Base-by-base conservation (phyloP, 2,888 invertebrate genomes). In the Drosophila anceps region DNA sequence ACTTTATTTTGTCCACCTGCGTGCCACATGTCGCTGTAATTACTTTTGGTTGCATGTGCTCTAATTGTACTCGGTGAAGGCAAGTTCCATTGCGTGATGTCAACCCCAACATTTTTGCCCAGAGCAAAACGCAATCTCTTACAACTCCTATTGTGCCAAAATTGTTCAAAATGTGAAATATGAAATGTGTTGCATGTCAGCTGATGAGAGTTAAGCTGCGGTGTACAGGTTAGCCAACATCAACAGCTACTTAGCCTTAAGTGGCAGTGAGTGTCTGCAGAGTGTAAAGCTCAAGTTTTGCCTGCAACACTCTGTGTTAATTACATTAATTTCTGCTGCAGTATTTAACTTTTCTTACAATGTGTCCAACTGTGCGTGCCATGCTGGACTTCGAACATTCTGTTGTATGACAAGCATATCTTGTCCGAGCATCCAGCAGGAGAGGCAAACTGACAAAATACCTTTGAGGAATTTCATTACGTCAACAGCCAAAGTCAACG, bases 401-500 rank as follows among this genome's bases (percentile, higher is more conserved):
- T 51, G 60, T 44, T 35, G 50, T 31, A 48, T 59, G 72, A 62
- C 43, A 41, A 69, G 62, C 64, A 62, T 48, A 54, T 55, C 51
- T 60, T 46, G 57, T 39, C 46, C 51, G 50, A 27, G 12, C 48
- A 37, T 29, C 64, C n/a, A 39, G 15, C 24, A 18, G 15, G 1
- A 15, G 24, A 51, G 33, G 13, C 20, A 20, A 35, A 53, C n/a
- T 55, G 46, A 51, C 44, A 71, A 69, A 81, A 78, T 69, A 67
- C 72, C 57, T 69, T 33, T 37, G 63, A 54, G 79, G 82, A 81
- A 78, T 78, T 81, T 84, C 66, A 84, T 81, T 75, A 84, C 68
- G 64, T 66, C 72, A 79, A 58, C 66, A 67, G 60, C 66, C 46
- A 43, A 57, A 59, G 51, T 29, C 33, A 4, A 54, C 46, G 37